Base-by-base conservation (phyloP, 2,797 vertebrate genomes). In the Notoglanidium macrostoma region DNA sequence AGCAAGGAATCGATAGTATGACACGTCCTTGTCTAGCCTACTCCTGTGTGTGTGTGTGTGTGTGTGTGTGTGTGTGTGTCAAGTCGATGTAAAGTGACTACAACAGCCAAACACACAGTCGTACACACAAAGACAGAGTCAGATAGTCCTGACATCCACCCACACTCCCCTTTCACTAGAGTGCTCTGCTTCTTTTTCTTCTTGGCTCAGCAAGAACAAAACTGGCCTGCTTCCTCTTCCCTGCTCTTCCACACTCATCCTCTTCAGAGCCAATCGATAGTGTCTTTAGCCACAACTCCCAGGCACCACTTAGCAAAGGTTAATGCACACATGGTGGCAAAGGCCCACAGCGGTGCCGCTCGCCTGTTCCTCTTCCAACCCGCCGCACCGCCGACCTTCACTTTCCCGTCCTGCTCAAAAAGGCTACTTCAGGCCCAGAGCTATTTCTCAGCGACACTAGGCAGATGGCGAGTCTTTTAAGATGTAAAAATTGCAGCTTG, bases 261-360 rank as follows among this genome's bases (percentile, higher is more conserved):
- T 86, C 80, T 57, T 88, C 84, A 61, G 74, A 59, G 73, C 72
- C 87, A 83, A 89, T 91, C 89, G 86, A 91, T 86, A 90, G 86
- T 57, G 87, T 92, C 83, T 94, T 93, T 85, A 93, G 92, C 90
- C 88, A 87, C 90, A 90, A 89, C 89, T 86, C 89, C 92, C 87
- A 82, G 89, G 90, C 81, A 89, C 89, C 88, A 89, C 90, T 87
- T 32, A 85, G 83, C 87, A 93, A 93, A 93, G 93, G 92, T 94
- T 95, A 95, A 93, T 86, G 91, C 88, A 90, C 89, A 88, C 63
- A 88, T 90, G 92, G 91, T 93, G 87, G 87, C 93, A 92, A 72
- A 89, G 87, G 89, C 85, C 90, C 90, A 90, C 86, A 78, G 88
- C 92, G 88, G 87, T 89, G 88, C 86, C 82, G 73, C 57, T 81